These are phyloP conservation scores for Gonatopus flavifemur DNA, from an alignment of 1,140 invertebrate species.

Conservation along the genomic window DNA sequence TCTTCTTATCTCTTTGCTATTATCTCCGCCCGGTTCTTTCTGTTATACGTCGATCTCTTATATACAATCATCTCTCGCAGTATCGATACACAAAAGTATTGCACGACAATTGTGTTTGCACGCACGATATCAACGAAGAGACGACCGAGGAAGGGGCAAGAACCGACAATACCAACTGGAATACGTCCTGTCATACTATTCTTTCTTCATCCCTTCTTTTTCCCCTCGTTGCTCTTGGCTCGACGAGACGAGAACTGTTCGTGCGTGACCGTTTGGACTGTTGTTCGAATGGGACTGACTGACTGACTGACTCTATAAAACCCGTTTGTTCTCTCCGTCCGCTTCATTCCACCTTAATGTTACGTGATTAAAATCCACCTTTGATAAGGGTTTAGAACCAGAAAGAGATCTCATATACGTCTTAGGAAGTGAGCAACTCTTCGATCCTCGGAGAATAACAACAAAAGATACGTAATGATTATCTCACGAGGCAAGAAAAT, in stretches of 20 bases:
- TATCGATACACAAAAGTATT: conserved; percentile 38
- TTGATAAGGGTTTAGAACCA: conserved; percentile 12
- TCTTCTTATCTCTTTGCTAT: conserved; percentile 43
- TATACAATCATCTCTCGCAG: conserved; percentile 22
- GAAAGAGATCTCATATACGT: conserved; percentile 13
- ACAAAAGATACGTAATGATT: too few relatives aligned
- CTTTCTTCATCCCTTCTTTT: too few relatives aligned
- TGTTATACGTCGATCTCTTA: conserved; percentile 25
- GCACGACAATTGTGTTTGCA: conserved; percentile 28
- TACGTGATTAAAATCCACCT: not conserved
- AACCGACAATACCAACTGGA: conserved; percentile 43
- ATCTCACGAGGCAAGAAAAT: not conserved
- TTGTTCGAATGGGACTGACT: conserved; percentile 31
- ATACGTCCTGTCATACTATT: conserved; percentile 40
- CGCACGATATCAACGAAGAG: not conserved
- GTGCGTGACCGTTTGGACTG: conserved; percentile 37
- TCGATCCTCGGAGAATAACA: not conserved
- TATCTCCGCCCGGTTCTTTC: conserved; percentile 35
- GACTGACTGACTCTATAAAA: conserved; percentile 41
- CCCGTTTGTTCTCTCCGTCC: conserved; percentile 4
- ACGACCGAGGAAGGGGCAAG: conserved; percentile 23
- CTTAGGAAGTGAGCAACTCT: conserved; percentile 9
- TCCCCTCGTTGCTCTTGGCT: too few relatives aligned
- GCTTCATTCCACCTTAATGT: conserved; percentile 11
- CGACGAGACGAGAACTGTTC: conserved; percentile 30